These are phyloP conservation scores for Hyles euphorbiae DNA, from an alignment of 1,140 invertebrate genomes.

Conservation along the genomic window DNA sequence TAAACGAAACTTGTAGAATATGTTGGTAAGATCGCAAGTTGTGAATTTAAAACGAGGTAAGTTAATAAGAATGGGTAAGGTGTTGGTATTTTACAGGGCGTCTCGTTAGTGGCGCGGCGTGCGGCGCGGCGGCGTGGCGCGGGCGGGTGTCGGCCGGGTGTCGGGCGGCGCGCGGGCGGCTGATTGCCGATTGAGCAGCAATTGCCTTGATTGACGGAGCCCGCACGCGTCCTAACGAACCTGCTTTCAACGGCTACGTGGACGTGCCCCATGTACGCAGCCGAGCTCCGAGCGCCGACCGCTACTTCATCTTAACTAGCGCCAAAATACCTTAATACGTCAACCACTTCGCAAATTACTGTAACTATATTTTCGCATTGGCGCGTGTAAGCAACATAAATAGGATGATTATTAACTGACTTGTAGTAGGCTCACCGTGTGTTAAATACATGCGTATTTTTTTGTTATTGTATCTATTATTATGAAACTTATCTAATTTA, in stretches of 20 bases:
- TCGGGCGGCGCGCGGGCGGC: constrained; percentile 33
- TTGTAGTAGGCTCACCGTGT: no score
- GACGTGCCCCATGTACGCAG: constrained; percentile 41
- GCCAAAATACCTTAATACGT: constrained; percentile 7
- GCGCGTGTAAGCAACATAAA: no score
- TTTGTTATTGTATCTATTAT: no score
- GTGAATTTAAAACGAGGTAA: constrained; percentile 11
- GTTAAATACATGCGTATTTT: no score
- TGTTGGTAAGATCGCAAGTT: no score
- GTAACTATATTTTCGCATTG: no score
- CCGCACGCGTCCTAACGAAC: constrained; percentile 69
- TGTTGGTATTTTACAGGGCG: constrained; percentile 57
- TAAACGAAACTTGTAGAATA: no score
- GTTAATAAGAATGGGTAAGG: constrained; percentile 47
- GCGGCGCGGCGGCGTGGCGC: constrained; percentile 29
- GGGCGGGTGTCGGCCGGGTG: constrained; percentile 72
- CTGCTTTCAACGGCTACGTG: constrained; percentile 56
- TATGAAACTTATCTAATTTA: no score
- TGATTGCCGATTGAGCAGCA: constrained; percentile 76
- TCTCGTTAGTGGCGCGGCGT: constrained; percentile 56
- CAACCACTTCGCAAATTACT: constrained; percentile 6
- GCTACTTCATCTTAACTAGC: constrained; percentile 1
- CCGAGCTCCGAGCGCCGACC: constrained; percentile 1
- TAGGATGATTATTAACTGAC: no score
- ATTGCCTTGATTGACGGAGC: constrained; percentile 75